Evolutionary conservation across 1,140 invertebrate species (phyloP), one percentile per base, ranked within the genome.

Genomic region (Drosophila chauvacae): DNA sequence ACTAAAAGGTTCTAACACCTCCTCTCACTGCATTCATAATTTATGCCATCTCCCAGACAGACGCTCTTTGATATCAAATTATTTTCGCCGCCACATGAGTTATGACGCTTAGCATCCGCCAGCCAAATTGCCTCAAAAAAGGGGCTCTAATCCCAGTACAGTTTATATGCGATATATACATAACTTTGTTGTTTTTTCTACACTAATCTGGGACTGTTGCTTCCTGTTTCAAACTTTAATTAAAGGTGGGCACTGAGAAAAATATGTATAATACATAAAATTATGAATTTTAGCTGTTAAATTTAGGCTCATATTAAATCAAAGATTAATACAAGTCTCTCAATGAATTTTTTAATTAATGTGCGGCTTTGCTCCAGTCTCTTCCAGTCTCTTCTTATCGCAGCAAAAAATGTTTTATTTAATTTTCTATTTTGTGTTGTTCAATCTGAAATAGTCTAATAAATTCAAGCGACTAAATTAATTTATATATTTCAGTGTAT

Each of bases 1-100:
- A 50, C 60, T 59, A 57, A 78, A 88, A 88, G 73, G 77, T 88
- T 88, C 84, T 88, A 88, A 88, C 84, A 88, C 84, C 80, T 88
- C 51, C 58, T 48, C 47, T 42, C 20, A n/a, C 44, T 77, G 75
- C 77, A 64, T 48, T 48, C 47, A 79, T 87, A 87, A 87, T 87
- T 87, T 82, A 80, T 82, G 77, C 83, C 76, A 87, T 87, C 69
- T 64, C 39, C 78, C 37, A 13, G 74, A 57, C 74, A 66, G 62
- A 45, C 56, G 28, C 60, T 66, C 68, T 88, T 83, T 88, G 83
- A 87, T 87, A 88, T 87, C 76, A 88, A 87, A 87, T 77, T 84
- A 70, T 80, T 77, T 79, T 80, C 37, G 80, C 74, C 56, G 75
- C 70, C 50, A 63, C 65, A 88, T 87, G 84, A 88, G 63, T 87